Percentiles rank a stretch among this genome's conserved stretches.
Evolutionary conservation across 2,888 invertebrate genomes (phyloP).

Genomic region (Aspidapion aeneum): DNA sequence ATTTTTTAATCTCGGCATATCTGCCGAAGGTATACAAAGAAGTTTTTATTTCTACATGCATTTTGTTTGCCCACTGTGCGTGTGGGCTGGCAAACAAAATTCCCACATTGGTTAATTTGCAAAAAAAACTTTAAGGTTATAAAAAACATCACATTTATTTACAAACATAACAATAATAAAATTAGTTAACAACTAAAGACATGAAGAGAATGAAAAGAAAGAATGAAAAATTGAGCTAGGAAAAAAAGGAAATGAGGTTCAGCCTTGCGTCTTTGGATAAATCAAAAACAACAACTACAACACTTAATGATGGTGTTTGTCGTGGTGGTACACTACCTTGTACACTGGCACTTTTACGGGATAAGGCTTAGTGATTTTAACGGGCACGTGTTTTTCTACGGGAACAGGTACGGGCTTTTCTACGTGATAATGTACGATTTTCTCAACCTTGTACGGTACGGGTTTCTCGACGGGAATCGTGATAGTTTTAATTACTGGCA

Average conservation of each 20-base stretch:
- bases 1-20: no score
- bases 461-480: constrained; percentile 69
- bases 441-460: constrained; percentile 68
- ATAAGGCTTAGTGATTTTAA: constrained; percentile 65
- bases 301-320: constrained; percentile 50
- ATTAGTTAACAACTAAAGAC: constrained; percentile 3
- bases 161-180: neutral
- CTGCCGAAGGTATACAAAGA: no score
- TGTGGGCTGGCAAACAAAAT: no score
- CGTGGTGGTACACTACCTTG: constrained; percentile 68
- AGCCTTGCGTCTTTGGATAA: constrained; percentile 35
- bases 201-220: constrained; percentile 16
- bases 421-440: constrained; percentile 60
- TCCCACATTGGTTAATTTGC: no score
- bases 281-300: neutral
- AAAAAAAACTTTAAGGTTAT: no score
- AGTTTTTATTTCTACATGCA: no score
- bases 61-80: no score
- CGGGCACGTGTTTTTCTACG: constrained; percentile 64
- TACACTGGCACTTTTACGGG: constrained; percentile 70
- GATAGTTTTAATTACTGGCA: constrained; percentile 65
- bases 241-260: constrained; percentile 25
- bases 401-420: constrained; percentile 67
- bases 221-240: constrained; percentile 8
- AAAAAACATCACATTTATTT: constrained; percentile 5